phyloP scores from a whole-genome alignment of 2,113 vertebrate genomes.

The Salvelinus sp. region DNA sequence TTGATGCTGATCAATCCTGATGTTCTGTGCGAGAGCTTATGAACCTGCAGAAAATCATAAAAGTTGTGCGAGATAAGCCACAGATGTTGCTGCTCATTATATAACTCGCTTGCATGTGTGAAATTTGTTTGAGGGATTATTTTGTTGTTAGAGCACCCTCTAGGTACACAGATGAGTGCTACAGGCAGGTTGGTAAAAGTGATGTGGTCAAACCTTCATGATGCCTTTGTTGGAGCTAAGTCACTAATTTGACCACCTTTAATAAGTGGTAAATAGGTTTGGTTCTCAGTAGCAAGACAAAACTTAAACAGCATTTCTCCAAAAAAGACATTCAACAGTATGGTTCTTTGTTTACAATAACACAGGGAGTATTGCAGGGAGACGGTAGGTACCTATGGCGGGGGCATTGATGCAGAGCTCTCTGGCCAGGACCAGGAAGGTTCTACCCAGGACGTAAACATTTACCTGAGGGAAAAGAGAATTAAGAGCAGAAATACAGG shows the following conservation, averaged over 20 bases:
- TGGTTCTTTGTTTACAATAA: too few relatives aligned
- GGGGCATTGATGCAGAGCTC: conserved; percentile 98
- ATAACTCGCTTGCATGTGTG: conserved; percentile 4
- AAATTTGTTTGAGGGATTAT: neutral
- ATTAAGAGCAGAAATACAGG: neutral
- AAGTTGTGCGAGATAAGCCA: conserved; percentile 48
- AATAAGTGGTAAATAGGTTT: too few relatives aligned
- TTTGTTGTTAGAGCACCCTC: neutral
- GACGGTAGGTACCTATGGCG: conserved; percentile 84
- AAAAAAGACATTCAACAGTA: too few relatives aligned
- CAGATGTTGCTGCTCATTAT: conserved; percentile 34
- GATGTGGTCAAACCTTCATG: neutral
- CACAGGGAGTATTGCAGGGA: neutral
- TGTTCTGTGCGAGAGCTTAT: conserved; percentile 73
- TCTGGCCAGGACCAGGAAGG: conserved; percentile 89
- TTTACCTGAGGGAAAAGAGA: conserved; percentile 81
- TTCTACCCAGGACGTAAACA: conserved; percentile 91
- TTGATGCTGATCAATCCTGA: conserved; percentile 73
- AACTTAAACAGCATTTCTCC: too few relatives aligned
- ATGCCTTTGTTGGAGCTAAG: neutral
- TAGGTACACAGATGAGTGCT: conserved; percentile 24
- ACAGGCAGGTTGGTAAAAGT: conserved; percentile 11
- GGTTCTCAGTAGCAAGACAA: neutral
- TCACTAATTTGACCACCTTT: neutral
- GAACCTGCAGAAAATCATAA: conserved; percentile 69